Percentiles rank a stretch among this genome's conserved stretches.
phyloP scores from a whole-genome alignment of 2,113 vertebrate genomes.

The Tetrax tetrax region DNA sequence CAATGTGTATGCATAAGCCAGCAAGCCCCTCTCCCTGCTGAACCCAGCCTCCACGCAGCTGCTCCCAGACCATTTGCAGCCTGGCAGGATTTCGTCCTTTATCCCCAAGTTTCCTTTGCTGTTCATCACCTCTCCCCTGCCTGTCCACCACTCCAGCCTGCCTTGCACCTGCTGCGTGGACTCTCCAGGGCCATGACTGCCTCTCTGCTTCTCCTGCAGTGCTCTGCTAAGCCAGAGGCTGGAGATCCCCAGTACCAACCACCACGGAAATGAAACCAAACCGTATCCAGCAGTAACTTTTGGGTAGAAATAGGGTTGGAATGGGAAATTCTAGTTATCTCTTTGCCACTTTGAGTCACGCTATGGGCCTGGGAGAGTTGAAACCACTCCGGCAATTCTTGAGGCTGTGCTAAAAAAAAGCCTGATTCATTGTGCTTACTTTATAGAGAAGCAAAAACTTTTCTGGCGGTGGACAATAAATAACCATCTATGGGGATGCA shows the following conservation, averaged over 20 bases:
- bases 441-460: background rate
- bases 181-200: background rate
- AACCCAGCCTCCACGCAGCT: background rate
- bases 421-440: background rate
- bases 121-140: background rate
- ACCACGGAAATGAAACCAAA: background rate
- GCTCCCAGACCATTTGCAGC: background rate
- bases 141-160: fast-evolving
- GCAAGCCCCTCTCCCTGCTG: background rate
- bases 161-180: background rate
- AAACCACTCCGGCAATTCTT: background rate
- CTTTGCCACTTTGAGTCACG: background rate
- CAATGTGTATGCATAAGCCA: fast-evolving
- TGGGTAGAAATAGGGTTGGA: background rate
- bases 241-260: background rate
- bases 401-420: background rate
- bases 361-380: background rate
- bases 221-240: background rate
- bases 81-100: background rate
- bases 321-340: background rate
- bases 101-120: background rate
- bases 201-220: background rate
- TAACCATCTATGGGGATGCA: background rate
- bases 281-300: background rate
- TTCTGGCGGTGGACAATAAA: background rate